phyloP scores from a whole-genome alignment of 2,888 invertebrate genomes.

The Philaethria dido region DNA sequence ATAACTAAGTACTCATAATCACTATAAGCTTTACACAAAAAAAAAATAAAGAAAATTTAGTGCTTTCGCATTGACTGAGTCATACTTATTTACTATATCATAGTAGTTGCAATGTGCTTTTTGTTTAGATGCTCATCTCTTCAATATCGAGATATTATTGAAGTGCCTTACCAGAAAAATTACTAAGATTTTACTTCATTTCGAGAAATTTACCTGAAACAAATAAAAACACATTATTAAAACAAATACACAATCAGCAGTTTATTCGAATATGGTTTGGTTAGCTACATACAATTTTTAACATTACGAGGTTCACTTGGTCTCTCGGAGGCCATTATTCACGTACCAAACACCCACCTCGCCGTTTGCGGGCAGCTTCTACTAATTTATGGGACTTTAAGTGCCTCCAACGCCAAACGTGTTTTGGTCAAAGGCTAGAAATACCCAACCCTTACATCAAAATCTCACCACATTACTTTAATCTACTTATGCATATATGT shows the following conservation, averaged over 20 bases:
- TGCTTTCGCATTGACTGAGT: too few species aligned
- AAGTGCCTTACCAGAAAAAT: background rate
- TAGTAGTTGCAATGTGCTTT: background rate
- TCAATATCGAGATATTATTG: background rate
- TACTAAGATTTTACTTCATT: background rate
- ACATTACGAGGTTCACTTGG: slow-evolving; percentile 60
- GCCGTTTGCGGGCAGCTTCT: slow-evolving; percentile 74
- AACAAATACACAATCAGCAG: slow-evolving; percentile 40
- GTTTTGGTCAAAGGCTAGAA: slow-evolving; percentile 68
- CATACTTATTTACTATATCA: too few species aligned
- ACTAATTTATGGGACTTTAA: slow-evolving; percentile 80
- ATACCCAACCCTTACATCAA: slow-evolving; percentile 42
- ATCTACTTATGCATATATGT: background rate
- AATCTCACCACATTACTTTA: slow-evolving; percentile 26
- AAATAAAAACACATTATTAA: slow-evolving; percentile 47
- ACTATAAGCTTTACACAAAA: too few species aligned
- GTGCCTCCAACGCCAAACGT: slow-evolving; percentile 67
- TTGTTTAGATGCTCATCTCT: background rate
- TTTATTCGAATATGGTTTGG: slow-evolving; percentile 46
- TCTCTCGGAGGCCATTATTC: slow-evolving; percentile 73
- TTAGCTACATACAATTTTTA: slow-evolving; percentile 49
- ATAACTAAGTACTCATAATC: too few species aligned
- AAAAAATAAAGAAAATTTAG: too few species aligned
- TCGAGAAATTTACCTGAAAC: slow-evolving; percentile 51
- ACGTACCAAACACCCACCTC: slow-evolving; percentile 73